A percentile compares a stretch with the other conserved stretches of the same genome.
Conservation (phyloP, 2,113 vertebrate genomes). For the Macaca mulatta region DNA sequence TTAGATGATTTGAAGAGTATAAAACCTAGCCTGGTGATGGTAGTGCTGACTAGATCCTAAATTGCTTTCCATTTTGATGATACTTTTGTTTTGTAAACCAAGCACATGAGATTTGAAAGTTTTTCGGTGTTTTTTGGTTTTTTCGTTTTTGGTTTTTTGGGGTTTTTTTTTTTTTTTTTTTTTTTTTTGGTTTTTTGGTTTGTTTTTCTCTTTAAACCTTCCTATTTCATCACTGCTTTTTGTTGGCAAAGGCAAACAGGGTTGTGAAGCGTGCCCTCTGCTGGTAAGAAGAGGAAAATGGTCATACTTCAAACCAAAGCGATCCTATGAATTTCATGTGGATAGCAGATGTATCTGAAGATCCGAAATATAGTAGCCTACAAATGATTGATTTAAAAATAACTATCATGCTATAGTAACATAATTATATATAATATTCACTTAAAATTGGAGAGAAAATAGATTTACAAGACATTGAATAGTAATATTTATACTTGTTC, state of each 20-base stretch:
- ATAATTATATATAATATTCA: background rate
- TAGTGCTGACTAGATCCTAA: background rate
- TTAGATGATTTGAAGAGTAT: background rate
- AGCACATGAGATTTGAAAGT: background rate
- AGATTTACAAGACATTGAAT: background rate
- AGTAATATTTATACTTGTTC: background rate
- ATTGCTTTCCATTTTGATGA: background rate
- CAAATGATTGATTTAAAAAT: background rate
- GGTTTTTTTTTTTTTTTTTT: background rate
- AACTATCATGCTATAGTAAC: background rate
- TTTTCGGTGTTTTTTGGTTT: background rate
- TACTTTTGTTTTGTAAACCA: background rate
- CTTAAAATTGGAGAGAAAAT: background rate
- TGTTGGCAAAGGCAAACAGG: background rate
- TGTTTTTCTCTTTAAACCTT: background rate
- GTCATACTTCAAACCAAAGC: background rate
- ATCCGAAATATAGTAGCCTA: background rate
- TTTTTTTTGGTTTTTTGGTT: background rate
- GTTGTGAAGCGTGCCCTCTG: conserved; percentile 68
- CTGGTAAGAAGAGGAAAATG: conserved; percentile 55
- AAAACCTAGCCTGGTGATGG: background rate
- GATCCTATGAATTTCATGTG: background rate
- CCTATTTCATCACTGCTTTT: background rate
- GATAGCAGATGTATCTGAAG: background rate
- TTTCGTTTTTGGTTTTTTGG: background rate